phyloP scores from a whole-genome alignment of 2,888 invertebrate genomes.

The Helleia helle region DNA sequence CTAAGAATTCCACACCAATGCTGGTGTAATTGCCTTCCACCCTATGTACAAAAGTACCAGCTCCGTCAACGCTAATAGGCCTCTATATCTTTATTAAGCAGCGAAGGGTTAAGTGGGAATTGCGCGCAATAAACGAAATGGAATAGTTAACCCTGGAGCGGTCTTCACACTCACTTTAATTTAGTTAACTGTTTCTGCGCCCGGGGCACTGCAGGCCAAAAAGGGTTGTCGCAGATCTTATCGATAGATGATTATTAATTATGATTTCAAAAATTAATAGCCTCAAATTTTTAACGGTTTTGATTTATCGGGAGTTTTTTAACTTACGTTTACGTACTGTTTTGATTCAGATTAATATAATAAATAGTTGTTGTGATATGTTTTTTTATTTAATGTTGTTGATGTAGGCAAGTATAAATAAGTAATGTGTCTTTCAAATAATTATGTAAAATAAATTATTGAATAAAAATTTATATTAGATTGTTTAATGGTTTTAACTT shows the following conservation, averaged over 20 bases:
- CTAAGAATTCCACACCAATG: constrained; percentile 27
- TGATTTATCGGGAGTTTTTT: background rate
- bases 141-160: constrained; percentile 72
- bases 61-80: constrained; percentile 50
- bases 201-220: constrained; percentile 53
- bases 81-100: constrained; percentile 67
- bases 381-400: no score
- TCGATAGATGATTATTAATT: constrained; percentile 12
- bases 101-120: constrained; percentile 58
- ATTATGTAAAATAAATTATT: no score
- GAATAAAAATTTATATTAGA: no score
- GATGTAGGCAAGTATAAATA: no score
- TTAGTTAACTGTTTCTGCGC: constrained; percentile 70
- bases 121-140: constrained; percentile 71
- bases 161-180: constrained; percentile 72
- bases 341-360: no score
- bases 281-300: background rate
- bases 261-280: constrained; percentile 2
- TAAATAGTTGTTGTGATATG: no score
- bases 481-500: no score
- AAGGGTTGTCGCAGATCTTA: constrained; percentile 46
- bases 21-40: constrained; percentile 27
- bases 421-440: no score
- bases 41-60: constrained; percentile 42
- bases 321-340: no score